phyloP scores from a whole-genome alignment of 2,888 invertebrate species.

The Mechanitis messenoides region DNA sequence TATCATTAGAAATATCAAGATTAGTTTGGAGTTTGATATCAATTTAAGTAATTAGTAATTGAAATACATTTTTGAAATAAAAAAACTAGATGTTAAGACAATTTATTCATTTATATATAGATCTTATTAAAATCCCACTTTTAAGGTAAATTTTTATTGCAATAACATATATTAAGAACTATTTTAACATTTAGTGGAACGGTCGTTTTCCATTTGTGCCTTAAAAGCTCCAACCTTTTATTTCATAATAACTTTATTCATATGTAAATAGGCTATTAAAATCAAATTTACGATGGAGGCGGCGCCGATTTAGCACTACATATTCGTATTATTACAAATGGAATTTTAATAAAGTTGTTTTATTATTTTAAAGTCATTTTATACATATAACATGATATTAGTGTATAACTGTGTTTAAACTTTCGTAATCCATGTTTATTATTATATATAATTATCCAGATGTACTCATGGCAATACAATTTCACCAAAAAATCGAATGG shows the following conservation, averaged over 20 bases:
- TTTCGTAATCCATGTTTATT: too few relatives aligned
- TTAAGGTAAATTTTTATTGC: background rate
- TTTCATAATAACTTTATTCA: slow-evolving; percentile 43
- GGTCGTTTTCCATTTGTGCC: background rate
- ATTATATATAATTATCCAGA: too few relatives aligned
- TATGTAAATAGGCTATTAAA: slow-evolving; percentile 45
- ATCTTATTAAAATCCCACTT: background rate
- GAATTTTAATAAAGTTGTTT: slow-evolving; percentile 20
- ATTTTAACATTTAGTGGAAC: slow-evolving; percentile 7
- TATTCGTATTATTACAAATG: slow-evolving; percentile 11
- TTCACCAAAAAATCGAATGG: too few relatives aligned
- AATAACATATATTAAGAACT: background rate
- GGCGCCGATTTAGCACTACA: slow-evolving; percentile 39
- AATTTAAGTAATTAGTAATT: too few relatives aligned
- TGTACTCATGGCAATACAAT: too few relatives aligned
- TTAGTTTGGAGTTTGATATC: too few relatives aligned
- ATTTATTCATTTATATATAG: background rate
- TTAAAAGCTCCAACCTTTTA: slow-evolving; percentile 12
- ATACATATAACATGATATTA: too few relatives aligned
- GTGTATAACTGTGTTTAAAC: too few relatives aligned
- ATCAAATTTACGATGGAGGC: slow-evolving; percentile 41
- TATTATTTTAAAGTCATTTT: slow-evolving; percentile 1
- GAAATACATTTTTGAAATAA: too few relatives aligned
- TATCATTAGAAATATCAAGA: too few relatives aligned
- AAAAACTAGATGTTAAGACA: too few relatives aligned